These are phyloP conservation scores for Metellina segmentata DNA, from an alignment of 2,888 invertebrate species.

Conservation along the genomic window DNA sequence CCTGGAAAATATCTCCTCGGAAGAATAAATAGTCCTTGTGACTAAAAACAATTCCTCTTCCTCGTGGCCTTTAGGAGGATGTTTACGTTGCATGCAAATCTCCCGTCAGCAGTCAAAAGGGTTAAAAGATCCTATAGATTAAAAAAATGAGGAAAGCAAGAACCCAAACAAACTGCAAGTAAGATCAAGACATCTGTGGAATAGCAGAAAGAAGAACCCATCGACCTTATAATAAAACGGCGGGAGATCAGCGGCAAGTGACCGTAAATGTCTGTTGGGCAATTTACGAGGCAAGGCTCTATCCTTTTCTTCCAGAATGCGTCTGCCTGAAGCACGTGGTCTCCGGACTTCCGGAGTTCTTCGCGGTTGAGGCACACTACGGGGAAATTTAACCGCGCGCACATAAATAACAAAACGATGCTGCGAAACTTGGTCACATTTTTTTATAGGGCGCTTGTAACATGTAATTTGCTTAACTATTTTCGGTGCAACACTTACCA, in stretches of 20 bases:
- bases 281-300: constrained; percentile 70
- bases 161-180: constrained; percentile 49
- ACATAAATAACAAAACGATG: not conserved
- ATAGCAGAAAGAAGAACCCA: constrained; percentile 59
- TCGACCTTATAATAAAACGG: constrained; percentile 75
- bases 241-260: constrained; percentile 74
- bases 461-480: no score
- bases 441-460: no score
- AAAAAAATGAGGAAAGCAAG: constrained; percentile 32
- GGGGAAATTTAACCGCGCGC: not conserved
- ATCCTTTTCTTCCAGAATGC: constrained; percentile 60
- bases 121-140: constrained; percentile 63
- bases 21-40: not conserved
- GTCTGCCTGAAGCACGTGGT: constrained; percentile 43
- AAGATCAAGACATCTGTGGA: constrained; percentile 54
- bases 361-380: constrained; percentile 17
- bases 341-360: constrained; percentile 55
- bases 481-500: no score
- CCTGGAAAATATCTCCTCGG: not conserved
- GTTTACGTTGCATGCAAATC: constrained; percentile 50
- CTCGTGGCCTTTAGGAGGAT: constrained; percentile 3
- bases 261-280: constrained; percentile 73
- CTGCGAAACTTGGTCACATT: no score
- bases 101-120: constrained; percentile 45
- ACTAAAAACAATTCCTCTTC: not conserved